Evolutionary conservation across 2,888 invertebrate genomes (phyloP), one percentile per base, ranked within the genome.

Genomic region (Cantharis nigra): DNA sequence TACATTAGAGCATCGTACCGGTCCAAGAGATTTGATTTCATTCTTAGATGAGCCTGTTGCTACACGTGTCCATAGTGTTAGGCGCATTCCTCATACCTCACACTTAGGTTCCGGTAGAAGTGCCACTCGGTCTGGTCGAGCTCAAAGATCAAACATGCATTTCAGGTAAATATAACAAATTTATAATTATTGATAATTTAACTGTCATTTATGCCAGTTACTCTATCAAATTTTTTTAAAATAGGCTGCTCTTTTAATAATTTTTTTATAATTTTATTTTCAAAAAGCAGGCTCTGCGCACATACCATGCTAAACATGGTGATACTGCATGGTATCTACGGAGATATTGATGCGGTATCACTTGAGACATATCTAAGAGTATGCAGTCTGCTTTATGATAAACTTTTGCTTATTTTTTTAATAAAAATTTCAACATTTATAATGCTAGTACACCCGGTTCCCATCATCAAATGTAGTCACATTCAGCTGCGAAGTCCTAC

Each of bases 131-230:
- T 84, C 88, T 63, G 80, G 87, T 16, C 92, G 98, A 85, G 92
- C 96, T 74, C 92, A 98, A 80, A 93, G 97, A 86, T 94, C 95
- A 84, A 97, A 97, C 89, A 97, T 98, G 97, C 97, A 97, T 91
- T 98, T 98, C 87, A 93, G 93, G 93, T 93, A 90, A 86, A 81
- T 76, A 23, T 23, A 69, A 18, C 7, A 20, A 13, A 9, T 70
- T 33, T 28, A 7, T 11, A 18, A 9, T 30, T 33, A 16, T 33
- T 33, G 18, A 70, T 5, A 23, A n/a, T 13, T 70, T 70, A 65
- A 18, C 13, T 23, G 23, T 9, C 23, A 11, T 64, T 10, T 18
- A 11, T 20, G 11, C 3, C 13, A 4, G 33, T 13, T 20, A 23
- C 11, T 18, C 10, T 3, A 18, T 18, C 1, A 20, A 64, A 65